Conservation (phyloP, 2,888 invertebrate genomes). For the Omphaloscelis lunosa region DNA sequence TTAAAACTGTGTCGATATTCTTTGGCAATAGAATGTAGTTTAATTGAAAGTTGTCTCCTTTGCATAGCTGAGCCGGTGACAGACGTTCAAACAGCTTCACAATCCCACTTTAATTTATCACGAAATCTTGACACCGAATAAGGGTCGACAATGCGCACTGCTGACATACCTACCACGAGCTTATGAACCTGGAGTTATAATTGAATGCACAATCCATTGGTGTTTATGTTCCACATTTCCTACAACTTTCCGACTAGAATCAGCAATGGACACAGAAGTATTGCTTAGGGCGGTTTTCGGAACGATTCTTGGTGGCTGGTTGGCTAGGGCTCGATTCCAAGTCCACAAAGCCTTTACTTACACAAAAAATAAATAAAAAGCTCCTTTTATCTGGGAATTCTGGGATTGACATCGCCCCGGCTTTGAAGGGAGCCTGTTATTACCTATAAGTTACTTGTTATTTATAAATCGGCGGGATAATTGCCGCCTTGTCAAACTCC, state of each 20-base stretch:
- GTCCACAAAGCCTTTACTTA: conserved; percentile 65
- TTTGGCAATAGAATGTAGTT: conserved; percentile 44
- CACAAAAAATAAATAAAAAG: conserved; percentile 72
- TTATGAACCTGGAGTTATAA: background rate
- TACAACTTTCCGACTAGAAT: background rate
- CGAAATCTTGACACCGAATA: conserved; percentile 66
- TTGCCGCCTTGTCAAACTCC: conserved; percentile 53
- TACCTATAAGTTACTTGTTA: conserved; percentile 72
- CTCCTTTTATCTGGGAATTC: conserved; percentile 75
- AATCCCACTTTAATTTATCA: conserved; percentile 68
- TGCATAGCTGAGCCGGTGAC: conserved; percentile 50
- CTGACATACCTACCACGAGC: conserved; percentile 26
- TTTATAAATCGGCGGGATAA: conserved; percentile 62
- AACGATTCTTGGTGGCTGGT: conserved; percentile 17
- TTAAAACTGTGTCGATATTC: conserved; percentile 46
- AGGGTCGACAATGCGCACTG: conserved; percentile 60
- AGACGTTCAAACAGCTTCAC: conserved; percentile 60
- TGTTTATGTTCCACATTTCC: background rate
- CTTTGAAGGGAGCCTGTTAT: conserved; percentile 71
- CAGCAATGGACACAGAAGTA: conserved; percentile 28
- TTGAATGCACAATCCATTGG: conserved; percentile 20
- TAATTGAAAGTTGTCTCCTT: conserved; percentile 54
- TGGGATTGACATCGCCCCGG: conserved; percentile 74
- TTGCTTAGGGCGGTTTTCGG: background rate
- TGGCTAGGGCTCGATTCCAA: conserved; percentile 57